Evolutionary conservation across 2,888 invertebrate species (phyloP).

Genomic region (Phania funesta): DNA sequence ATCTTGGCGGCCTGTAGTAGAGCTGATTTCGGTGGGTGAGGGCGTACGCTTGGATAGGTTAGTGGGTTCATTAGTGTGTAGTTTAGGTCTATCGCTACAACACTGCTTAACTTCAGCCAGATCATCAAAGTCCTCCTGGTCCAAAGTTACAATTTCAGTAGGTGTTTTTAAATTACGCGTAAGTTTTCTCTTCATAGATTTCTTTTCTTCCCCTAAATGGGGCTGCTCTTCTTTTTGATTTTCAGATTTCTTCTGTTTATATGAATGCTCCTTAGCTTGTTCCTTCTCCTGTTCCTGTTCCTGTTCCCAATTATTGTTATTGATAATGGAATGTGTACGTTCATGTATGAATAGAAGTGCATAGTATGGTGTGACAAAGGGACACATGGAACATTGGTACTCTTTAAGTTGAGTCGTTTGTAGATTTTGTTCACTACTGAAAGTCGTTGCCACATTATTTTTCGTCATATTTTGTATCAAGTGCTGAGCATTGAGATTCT

Average conservation of each 20-base stretch:
- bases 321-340: conserved; percentile 85
- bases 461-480: conserved; percentile 76
- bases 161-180: conserved; percentile 20
- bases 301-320: conserved; percentile 64
- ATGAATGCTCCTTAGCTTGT: background rate
- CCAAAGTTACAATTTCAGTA: conserved; percentile 15
- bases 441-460: conserved; percentile 68
- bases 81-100: background rate
- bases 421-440: conserved; percentile 70
- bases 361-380: conserved; percentile 92
- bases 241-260: conserved; percentile 48
- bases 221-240: background rate
- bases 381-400: conserved; percentile 94
- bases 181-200: background rate
- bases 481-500: conserved; percentile 76
- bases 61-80: conserved; percentile 70
- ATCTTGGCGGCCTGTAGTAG: conserved; percentile 74
- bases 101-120: background rate
- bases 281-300: conserved; percentile 53
- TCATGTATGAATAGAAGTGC: conserved; percentile 96
- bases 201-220: background rate
- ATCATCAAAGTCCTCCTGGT: conserved; percentile 5
- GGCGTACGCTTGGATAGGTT: conserved; percentile 71
- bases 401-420: conserved; percentile 83
- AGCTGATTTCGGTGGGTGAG: conserved; percentile 54